A percentile compares a stretch with the other conserved stretches of the same genome.
Evolutionary conservation across 1,140 invertebrate genomes (phyloP).

Genomic region (Nylanderia fulva): DNA sequence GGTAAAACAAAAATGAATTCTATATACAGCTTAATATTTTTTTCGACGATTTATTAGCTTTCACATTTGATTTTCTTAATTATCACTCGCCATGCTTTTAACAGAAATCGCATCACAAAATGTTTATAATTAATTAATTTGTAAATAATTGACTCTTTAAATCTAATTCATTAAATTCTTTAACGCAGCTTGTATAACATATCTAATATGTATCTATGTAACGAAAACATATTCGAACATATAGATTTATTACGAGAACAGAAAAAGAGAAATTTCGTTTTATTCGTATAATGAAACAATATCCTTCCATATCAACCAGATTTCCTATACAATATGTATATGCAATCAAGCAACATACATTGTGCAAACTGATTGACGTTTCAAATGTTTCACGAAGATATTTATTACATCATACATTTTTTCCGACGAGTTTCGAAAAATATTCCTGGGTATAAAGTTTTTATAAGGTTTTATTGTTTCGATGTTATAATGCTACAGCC

Average conservation of each 20-base stretch:
- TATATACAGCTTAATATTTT: not conserved
- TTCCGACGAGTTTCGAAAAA: not conserved
- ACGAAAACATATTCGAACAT: not conserved
- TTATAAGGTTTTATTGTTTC: not conserved
- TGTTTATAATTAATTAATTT: not conserved
- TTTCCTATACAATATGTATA: not conserved
- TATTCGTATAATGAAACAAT: not conserved
- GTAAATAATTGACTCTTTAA: constrained; percentile 9
- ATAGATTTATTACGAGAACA: not conserved
- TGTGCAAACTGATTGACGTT: not conserved
- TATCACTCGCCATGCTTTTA: not conserved
- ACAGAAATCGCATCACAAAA: not conserved
- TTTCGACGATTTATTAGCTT: not conserved
- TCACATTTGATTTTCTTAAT: not conserved
- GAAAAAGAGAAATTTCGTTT: not conserved
- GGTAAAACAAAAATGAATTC: not conserved
- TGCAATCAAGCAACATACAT: not conserved
- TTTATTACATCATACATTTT: constrained; percentile 10
- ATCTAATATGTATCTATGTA: constrained; percentile 1
- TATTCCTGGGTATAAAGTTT: not conserved
- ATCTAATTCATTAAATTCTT: not conserved
- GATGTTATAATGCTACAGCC: not conserved
- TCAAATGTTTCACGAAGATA: not conserved
- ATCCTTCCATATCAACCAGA: not conserved
- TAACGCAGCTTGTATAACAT: not conserved